These are phyloP conservation scores for Amiota mariae DNA, from an alignment of 2,888 invertebrate species.

Conservation along the genomic window DNA sequence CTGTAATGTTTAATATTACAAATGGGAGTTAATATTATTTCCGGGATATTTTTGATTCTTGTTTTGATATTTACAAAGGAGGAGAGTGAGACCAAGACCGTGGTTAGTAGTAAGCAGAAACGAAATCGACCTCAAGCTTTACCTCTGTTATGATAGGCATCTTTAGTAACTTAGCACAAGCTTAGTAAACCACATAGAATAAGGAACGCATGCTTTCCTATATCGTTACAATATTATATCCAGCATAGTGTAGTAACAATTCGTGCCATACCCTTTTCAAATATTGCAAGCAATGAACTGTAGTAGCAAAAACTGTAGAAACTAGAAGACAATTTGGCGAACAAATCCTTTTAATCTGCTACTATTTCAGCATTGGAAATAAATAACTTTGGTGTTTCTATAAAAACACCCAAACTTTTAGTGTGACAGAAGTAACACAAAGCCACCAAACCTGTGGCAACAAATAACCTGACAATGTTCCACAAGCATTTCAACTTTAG, in stretches of 20 bases:
- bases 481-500: too few species aligned
- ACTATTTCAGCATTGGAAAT: conserved; percentile 50
- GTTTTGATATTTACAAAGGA: not conserved
- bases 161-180: conserved; percentile 6
- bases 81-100: too few species aligned
- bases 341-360: conserved; percentile 68
- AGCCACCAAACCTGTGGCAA: conserved; percentile 9
- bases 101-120: not conserved
- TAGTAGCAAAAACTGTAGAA: conserved; percentile 10
- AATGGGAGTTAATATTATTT: conserved; percentile 16
- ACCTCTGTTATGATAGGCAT: conserved; percentile 24
- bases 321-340: conserved; percentile 67
- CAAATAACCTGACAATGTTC: conserved; percentile 19
- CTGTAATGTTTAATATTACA: conserved; percentile 6
- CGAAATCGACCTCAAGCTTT: not conserved
- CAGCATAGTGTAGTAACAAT: too few species aligned
- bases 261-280: conserved; percentile 34
- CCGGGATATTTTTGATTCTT: not conserved
- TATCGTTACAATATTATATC: too few species aligned
- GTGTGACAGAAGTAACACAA: conserved; percentile 12
- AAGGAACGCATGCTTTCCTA: too few species aligned
- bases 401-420: conserved; percentile 27
- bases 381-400: conserved; percentile 57
- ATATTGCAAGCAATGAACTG: conserved; percentile 58
- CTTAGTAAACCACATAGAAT: not conserved